Base-by-base conservation (phyloP, 2,888 invertebrate species). In the Aphelenchoides bicaudatus region DNA sequence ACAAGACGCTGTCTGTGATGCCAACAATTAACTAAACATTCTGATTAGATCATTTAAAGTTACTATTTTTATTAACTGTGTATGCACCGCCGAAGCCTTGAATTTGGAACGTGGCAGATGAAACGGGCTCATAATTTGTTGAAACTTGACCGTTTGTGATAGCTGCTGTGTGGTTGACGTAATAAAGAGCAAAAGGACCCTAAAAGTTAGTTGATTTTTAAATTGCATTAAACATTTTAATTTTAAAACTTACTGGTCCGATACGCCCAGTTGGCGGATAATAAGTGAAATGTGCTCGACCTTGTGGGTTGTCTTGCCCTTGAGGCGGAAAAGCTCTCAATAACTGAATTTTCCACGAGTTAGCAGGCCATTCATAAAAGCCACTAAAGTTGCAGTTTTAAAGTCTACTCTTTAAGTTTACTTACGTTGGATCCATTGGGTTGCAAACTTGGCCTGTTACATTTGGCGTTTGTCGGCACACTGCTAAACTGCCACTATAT, bases 31-130 rank as follows among this genome's bases (percentile, higher is more conserved):
- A 25, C n/a, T n/a, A n/a, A n/a, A n/a, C n/a, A n/a, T n/a, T n/a
- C n/a, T n/a, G n/a, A n/a, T n/a, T n/a, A n/a, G n/a, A n/a, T n/a
- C n/a, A n/a, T n/a, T n/a, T n/a, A n/a, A n/a, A n/a, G n/a, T n/a
- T n/a, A n/a, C n/a, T n/a, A n/a, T n/a, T n/a, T n/a, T n/a, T 43
- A 25, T 23, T 43, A 23, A 43, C 27, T 29, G 37, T 34, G 37
- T 51, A 51, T 1, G 39, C 52, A 21, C 52, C 52, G 52, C 52
- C 52, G 21, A 30, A 19, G 16, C 52, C 52, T n/a, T 51, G 23
- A 5, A 51, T 2, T 1, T 19, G 1, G 4, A 51, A 51, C 23
- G 37, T 39, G 21, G 52, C 31, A 23, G 23, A 23, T 29, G 37
- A 27, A 2, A 51, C 30, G 13, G 52, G 37, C 52, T 16, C 39